These are phyloP conservation scores for Lottia gigantea DNA, from an alignment of 2,888 invertebrate genomes.

Conservation along the genomic window DNA sequence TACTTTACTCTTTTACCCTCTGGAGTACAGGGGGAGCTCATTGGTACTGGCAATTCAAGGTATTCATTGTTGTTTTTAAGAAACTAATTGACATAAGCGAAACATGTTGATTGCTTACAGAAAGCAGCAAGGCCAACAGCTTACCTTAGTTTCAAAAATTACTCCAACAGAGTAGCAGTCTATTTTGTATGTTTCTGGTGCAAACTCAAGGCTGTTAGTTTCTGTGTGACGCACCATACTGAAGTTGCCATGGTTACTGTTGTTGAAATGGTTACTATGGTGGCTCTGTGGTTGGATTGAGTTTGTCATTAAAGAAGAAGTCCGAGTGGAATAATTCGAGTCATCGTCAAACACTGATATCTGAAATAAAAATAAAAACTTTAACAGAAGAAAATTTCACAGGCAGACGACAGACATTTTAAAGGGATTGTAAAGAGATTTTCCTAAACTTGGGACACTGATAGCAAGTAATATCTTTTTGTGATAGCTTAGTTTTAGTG, in stretches of 20 bases:
- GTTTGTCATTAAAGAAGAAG: conserved; percentile 16
- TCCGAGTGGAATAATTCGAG: conserved; percentile 15
- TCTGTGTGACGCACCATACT: conserved; percentile 17
- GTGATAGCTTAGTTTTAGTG: too few relatives aligned
- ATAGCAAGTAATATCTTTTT: too few relatives aligned
- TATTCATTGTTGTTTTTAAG: too few relatives aligned
- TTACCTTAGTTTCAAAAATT: conserved; percentile 53
- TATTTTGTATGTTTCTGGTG: conserved; percentile 40
- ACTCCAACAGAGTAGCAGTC: conserved; percentile 59
- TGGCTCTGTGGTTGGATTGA: conserved; percentile 19
- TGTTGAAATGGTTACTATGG: conserved; percentile 30
- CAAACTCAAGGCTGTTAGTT: conserved; percentile 20
- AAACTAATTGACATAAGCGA: too few relatives aligned
- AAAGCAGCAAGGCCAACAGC: not conserved
- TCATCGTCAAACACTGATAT: conserved; percentile 25
- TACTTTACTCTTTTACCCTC: too few relatives aligned
- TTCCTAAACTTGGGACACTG: too few relatives aligned
- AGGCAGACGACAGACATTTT: too few relatives aligned
- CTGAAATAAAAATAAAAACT: conserved; percentile 18
- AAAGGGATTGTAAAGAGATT: too few relatives aligned
- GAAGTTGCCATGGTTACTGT: not conserved
- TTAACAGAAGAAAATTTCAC: not conserved
- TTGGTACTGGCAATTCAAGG: too few relatives aligned
- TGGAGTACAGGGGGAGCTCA: too few relatives aligned
- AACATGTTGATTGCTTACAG: too few relatives aligned